phyloP scores from a whole-genome alignment of 2,888 invertebrate species.

The Papilio protenor region DNA sequence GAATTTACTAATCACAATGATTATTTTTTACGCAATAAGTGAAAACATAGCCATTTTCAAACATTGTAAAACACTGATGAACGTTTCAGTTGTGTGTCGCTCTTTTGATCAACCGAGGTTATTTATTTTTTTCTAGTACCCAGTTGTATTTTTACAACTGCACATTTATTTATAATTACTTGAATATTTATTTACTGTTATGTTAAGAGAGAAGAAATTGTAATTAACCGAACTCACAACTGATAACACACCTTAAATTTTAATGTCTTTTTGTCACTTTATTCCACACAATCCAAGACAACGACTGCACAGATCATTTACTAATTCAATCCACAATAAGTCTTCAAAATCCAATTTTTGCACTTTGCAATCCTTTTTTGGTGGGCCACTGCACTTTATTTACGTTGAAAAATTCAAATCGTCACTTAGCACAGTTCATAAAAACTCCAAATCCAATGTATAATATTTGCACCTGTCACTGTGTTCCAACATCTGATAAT shows the following conservation, averaged over 20 bases:
- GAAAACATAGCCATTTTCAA: conserved; percentile 17
- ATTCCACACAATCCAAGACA: conserved; percentile 48
- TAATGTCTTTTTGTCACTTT: conserved; percentile 43
- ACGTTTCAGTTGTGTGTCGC: conserved; percentile 61
- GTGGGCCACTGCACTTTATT: conserved; percentile 78
- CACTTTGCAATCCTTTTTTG: conserved; percentile 76
- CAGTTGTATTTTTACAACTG: conserved; percentile 32
- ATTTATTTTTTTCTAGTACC: conserved; percentile 35
- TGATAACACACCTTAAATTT: conserved; percentile 51
- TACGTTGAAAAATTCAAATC: conserved; percentile 68
- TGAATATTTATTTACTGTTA: background rate
- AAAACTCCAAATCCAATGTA: conserved; percentile 78
- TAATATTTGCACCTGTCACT: conserved; percentile 85
- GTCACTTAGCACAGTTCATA: conserved; percentile 76
- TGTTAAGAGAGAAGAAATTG: background rate
- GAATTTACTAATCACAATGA: conserved; percentile 2
- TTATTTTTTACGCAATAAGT: background rate
- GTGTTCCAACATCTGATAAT: conserved; percentile 88
- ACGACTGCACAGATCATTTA: conserved; percentile 54
- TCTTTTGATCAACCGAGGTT: conserved; percentile 70
- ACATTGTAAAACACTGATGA: conserved; percentile 56
- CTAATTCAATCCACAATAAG: conserved; percentile 60
- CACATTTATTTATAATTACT: conserved; percentile 1
- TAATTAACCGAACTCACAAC: conserved; percentile 10
- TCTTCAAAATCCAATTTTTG: conserved; percentile 70